Evolutionary conservation across 2,888 invertebrate genomes (phyloP), one percentile per base, ranked within the genome.

Genomic region (Megalurothrips usitatus): DNA sequence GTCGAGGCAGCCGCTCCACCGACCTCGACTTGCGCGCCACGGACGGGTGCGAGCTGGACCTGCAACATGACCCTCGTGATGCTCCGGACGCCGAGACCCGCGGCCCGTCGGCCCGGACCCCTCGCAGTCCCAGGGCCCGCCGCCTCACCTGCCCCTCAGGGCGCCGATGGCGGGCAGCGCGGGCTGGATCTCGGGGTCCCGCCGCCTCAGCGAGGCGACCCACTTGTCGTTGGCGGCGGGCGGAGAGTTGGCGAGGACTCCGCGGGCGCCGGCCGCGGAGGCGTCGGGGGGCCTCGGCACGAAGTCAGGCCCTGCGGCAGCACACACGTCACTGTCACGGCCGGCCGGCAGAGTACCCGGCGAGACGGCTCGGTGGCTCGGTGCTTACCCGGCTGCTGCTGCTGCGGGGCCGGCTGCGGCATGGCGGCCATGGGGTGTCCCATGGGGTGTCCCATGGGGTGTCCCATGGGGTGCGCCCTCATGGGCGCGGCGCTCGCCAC

Each of bases 101-200:
- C 11, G 52, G 17, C 14, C 52, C 11, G 52, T 52, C 52, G 52
- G 52, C 52, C 52, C 2, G 17, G 52, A 6, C 52, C 10, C 49
- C 49, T 9, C 49, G 12, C 12, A 12, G 49, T 12, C 19, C 52
- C 14, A 3, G 2, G 14, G 6, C 14, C 2, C 52, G 10, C 79
- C 34, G 6, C 47, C 58, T 47, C 48, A 85, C 84, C 84, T 84
- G 26, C 83, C 81, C 19, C 82, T 79, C 3, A 81, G 34, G 79
- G 83, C 84, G 82, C 89, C 88, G 82, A 92, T 92, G 0, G 92
- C 90, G 28, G 92, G 92, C 83, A 93, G 85, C 2, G 91, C 90
- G 0, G 92, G 91, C 84, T 92, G 91, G 23, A 92, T 87, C 84
- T 92, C 91, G 0, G 92, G 91, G 86, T 93, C 92, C 81, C 92